These are phyloP conservation scores for Aphelenchoides fujianensis DNA, from an alignment of 1,140 invertebrate genomes.

Conservation along the genomic window DNA sequence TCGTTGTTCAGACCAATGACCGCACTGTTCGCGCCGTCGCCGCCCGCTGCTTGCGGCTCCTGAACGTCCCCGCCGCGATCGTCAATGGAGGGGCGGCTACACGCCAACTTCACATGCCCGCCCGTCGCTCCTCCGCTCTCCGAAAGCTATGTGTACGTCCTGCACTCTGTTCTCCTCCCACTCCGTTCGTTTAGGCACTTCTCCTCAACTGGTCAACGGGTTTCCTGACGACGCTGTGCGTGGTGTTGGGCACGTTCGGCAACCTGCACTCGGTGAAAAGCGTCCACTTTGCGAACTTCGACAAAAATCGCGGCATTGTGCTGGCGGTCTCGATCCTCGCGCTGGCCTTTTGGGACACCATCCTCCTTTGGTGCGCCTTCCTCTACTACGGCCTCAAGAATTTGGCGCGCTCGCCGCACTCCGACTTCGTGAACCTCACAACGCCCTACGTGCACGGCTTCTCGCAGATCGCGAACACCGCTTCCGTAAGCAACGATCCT, in stretches of 20 bases:
- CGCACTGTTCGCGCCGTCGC: too few relatives aligned
- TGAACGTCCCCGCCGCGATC: too few relatives aligned
- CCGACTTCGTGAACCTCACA: conserved; percentile 34
- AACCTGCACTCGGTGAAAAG: conserved; percentile 41
- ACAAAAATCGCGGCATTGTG: conserved; percentile 52
- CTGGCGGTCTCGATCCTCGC: conserved; percentile 49
- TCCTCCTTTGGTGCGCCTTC: conserved; percentile 51
- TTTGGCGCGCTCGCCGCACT: conserved; percentile 15
- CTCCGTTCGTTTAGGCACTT: conserved; percentile 45
- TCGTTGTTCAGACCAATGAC: too few relatives aligned
- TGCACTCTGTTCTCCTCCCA: too few relatives aligned
- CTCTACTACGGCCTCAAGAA: conserved; percentile 50
- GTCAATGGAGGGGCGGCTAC: too few relatives aligned
- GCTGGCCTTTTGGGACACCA: conserved; percentile 53
- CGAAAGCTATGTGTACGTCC: conserved; percentile 15
- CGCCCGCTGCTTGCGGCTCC: too few relatives aligned
- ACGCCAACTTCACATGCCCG: conserved; percentile 4
- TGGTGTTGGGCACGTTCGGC: conserved; percentile 49
- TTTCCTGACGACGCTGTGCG: conserved; percentile 37
- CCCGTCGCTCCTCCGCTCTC: neutral
- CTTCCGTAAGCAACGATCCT: too few relatives aligned
- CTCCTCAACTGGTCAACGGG: conserved; percentile 41
- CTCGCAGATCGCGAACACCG: conserved; percentile 51
- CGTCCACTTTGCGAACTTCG: conserved; percentile 50
- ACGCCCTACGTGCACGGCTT: conserved; percentile 46